A percentile compares a stretch with the other conserved stretches of the same genome.
phyloP scores from a whole-genome alignment of 2,113 vertebrate genomes.

The Calypte anna region DNA sequence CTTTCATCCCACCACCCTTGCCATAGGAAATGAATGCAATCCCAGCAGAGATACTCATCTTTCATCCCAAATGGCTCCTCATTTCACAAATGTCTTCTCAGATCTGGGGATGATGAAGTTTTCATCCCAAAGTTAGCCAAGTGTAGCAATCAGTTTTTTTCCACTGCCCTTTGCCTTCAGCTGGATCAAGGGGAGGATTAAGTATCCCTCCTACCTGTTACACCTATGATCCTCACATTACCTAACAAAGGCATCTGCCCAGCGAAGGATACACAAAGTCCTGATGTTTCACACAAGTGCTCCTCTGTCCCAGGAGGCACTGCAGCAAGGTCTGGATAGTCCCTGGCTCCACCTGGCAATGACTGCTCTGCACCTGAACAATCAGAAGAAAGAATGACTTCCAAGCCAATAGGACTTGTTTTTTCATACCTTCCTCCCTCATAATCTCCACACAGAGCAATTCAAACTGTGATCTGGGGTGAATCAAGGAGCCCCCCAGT shows the following conservation, averaged over 20 bases:
- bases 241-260: neutral
- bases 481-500: neutral
- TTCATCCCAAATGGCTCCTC: neutral
- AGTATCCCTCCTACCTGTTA: neutral
- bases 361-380: constrained; percentile 70
- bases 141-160: neutral
- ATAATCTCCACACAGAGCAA: neutral
- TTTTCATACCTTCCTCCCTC: neutral
- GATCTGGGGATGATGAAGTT: neutral
- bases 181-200: neutral
- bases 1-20: neutral
- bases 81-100: neutral
- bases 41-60: neutral
- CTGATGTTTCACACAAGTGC: neutral
- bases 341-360: constrained; percentile 44
- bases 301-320: constrained; percentile 4
- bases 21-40: neutral
- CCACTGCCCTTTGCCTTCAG: neutral
- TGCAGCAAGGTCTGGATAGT: constrained; percentile 67
- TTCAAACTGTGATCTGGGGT: neutral
- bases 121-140: constrained; percentile 1
- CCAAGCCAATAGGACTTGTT: neutral
- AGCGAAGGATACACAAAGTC: constrained; percentile 80
- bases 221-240: neutral
- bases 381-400: neutral